phyloP scores from a whole-genome alignment of 2,797 vertebrate species.

The Ptychobarbus kaznakovi region DNA sequence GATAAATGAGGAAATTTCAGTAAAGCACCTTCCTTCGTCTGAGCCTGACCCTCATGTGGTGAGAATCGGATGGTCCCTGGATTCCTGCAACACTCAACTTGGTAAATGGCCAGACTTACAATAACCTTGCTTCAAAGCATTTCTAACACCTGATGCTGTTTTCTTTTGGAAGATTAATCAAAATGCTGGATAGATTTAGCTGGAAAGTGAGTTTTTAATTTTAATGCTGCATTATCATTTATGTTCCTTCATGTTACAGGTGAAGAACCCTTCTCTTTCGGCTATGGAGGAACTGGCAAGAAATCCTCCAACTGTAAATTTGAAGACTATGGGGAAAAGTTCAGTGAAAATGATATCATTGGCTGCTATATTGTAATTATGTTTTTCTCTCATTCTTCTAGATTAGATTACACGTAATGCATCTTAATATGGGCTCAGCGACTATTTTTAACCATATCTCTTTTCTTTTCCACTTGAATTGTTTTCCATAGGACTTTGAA shows the following conservation, averaged over 20 bases:
- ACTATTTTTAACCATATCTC: neutral
- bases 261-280: slow-evolving; percentile 91
- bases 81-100: slow-evolving; percentile 91
- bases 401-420: neutral
- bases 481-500: slow-evolving; percentile 82
- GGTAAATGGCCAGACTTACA: slow-evolving; percentile 75
- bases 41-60: slow-evolving; percentile 95
- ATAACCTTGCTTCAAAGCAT: neutral
- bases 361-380: slow-evolving; percentile 89
- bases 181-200: neutral
- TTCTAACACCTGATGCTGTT: neutral
- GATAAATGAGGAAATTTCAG: slow-evolving; percentile 93
- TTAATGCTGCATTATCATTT: neutral
- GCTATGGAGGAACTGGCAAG: slow-evolving; percentile 92
- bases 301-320: slow-evolving; percentile 91
- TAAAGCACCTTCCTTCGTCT: slow-evolving; percentile 89
- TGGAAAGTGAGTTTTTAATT: neutral
- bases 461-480: neutral
- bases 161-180: neutral
- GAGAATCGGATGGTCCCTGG: slow-evolving; percentile 93
- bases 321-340: slow-evolving; percentile 89
- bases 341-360: slow-evolving; percentile 91
- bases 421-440: neutral
- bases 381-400: neutral
- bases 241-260: slow-evolving; percentile 70